These are phyloP conservation scores for Auanema sp. DNA, from an alignment of 2,888 invertebrate genomes.

Conservation along the genomic window DNA sequence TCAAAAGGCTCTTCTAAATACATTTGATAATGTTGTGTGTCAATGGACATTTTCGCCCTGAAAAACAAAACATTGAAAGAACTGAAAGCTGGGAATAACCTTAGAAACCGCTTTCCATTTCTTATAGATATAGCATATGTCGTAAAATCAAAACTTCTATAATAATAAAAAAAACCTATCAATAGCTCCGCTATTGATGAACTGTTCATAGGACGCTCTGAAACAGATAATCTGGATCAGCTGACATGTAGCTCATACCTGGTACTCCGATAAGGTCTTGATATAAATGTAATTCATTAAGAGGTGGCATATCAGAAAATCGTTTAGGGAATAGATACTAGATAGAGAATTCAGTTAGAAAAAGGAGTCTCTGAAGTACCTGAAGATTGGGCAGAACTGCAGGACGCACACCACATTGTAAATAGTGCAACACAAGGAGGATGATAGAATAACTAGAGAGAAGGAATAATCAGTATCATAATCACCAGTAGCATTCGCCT, in stretches of 20 bases:
- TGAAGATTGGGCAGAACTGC: slow-evolving; percentile 62
- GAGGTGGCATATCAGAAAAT: slow-evolving; percentile 30
- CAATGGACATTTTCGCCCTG: slow-evolving; percentile 23
- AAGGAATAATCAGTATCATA: neutral
- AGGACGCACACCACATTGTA: slow-evolving; percentile 55
- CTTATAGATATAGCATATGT: slow-evolving; percentile 49
- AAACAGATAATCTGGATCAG: slow-evolving; percentile 10
- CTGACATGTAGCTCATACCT: slow-evolving; percentile 13
- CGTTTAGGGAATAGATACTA: slow-evolving; percentile 39
- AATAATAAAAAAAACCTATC: slow-evolving; percentile 61
- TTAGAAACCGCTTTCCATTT: slow-evolving; percentile 22
- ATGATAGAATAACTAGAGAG: slow-evolving; percentile 58
- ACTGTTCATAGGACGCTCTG: slow-evolving; percentile 36
- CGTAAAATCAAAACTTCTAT: slow-evolving; percentile 51
- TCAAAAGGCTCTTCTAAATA: slow-evolving; percentile 63
- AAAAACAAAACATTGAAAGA: slow-evolving; percentile 2
- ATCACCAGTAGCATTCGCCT: too few relatives aligned
- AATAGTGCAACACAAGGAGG: slow-evolving; percentile 59
- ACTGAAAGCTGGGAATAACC: slow-evolving; percentile 22
- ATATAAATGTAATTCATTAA: slow-evolving; percentile 35
- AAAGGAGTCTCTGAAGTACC: too few relatives aligned
- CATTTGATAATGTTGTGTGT: slow-evolving; percentile 32
- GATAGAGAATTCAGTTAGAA: slow-evolving; percentile 2
- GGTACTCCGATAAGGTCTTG: slow-evolving; percentile 31
- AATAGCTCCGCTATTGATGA: slow-evolving; percentile 52